Conservation (phyloP, 2,797 vertebrate species). For the Loris lydekkerianus region DNA sequence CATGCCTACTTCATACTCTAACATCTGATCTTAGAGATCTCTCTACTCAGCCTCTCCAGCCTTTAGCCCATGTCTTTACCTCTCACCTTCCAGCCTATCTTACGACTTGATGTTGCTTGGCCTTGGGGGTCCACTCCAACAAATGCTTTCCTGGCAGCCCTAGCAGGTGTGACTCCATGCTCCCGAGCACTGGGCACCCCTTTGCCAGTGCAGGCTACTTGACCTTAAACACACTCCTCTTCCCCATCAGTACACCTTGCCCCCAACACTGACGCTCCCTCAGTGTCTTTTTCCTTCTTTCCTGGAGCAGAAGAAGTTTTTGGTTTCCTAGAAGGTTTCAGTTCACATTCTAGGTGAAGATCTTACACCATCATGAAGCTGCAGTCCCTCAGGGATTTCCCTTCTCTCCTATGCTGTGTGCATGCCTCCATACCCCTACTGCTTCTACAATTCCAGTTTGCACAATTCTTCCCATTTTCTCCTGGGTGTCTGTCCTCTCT, state of each 20-base stretch:
- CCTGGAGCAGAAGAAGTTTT: background rate
- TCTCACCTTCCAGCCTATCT: background rate
- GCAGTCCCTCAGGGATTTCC: background rate
- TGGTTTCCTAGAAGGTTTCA: background rate
- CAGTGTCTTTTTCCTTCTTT: background rate
- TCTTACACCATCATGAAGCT: background rate
- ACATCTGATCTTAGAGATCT: background rate
- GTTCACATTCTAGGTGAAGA: background rate
- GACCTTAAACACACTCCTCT: background rate
- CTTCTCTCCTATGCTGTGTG: background rate
- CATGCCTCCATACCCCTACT: too few species aligned
- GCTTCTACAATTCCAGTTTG: background rate
- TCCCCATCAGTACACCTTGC: background rate
- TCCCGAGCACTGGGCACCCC: background rate
- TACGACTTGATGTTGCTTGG: background rate
- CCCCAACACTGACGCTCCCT: background rate
- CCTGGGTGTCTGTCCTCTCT: background rate
- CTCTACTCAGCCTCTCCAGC: background rate
- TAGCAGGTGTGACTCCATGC: background rate
- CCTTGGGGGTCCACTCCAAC: background rate
- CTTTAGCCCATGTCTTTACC: background rate
- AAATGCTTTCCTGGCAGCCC: background rate
- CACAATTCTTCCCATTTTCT: conserved; percentile 4
- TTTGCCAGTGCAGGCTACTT: background rate
- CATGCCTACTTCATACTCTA: background rate